These are phyloP conservation scores for Drosophila neotestacea DNA, from an alignment of 2,888 invertebrate genomes.

Conservation along the genomic window DNA sequence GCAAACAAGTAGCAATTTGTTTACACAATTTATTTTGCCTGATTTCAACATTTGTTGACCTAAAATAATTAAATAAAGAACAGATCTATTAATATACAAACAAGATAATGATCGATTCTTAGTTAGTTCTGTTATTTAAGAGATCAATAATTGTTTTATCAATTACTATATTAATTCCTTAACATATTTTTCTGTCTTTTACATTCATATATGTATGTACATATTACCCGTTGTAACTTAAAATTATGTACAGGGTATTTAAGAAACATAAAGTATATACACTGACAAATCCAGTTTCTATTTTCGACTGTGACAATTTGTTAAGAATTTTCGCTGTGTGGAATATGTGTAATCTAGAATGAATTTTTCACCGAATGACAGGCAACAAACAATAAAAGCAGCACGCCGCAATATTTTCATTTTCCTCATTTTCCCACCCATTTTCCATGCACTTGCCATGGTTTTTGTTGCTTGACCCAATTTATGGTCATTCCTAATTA, in stretches of 20 bases:
- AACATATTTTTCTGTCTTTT: too few species aligned
- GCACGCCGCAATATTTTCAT: slow-evolving; percentile 18
- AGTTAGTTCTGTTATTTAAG: too few species aligned
- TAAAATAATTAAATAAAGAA: slow-evolving; percentile 9
- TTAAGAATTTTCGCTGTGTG: slow-evolving; percentile 17
- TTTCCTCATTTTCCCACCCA: slow-evolving; percentile 24
- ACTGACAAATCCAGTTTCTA: background rate
- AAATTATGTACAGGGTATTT: background rate
- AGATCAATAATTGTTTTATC: too few species aligned
- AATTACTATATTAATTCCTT: too few species aligned
- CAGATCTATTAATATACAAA: background rate
- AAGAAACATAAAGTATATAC: background rate
- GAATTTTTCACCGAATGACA: slow-evolving; percentile 7
- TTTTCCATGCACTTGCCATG: slow-evolving; percentile 64
- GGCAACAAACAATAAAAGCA: slow-evolving; percentile 16
- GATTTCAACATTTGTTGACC: slow-evolving; percentile 17
- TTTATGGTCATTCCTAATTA: slow-evolving; percentile 68
- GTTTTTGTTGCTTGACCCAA: slow-evolving; percentile 61
- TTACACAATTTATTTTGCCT: background rate
- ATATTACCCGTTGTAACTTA: background rate
- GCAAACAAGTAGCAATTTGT: slow-evolving; percentile 20
- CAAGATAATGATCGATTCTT: background rate
- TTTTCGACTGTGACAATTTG: slow-evolving; percentile 29
- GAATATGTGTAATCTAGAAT: slow-evolving; percentile 6
- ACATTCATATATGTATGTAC: too few species aligned